Percentiles rank a stretch among this genome's conserved stretches.
Conservation (phyloP, 35 echinoderm and acorn worm genomes). For the Lytechinus pictus region DNA sequence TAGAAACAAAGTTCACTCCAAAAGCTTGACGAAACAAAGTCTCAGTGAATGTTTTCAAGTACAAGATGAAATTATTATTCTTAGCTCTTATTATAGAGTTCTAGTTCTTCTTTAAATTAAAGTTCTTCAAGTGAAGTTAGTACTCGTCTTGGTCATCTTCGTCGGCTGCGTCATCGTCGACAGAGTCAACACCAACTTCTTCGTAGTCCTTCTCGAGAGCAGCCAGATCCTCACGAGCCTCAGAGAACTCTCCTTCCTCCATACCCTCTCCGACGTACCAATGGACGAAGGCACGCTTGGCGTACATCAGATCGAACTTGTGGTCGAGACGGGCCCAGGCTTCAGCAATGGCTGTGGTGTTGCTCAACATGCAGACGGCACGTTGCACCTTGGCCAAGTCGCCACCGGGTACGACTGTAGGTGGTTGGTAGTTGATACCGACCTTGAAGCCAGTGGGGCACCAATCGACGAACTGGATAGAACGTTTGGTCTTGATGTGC, state of each 20-base stretch:
- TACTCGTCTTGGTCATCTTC: constrained; percentile 4
- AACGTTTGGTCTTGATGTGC: constrained; percentile 58
- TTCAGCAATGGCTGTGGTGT: constrained; percentile 73
- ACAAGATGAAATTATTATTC: too few relatives aligned
- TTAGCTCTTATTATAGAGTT: too few relatives aligned
- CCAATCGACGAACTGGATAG: constrained; percentile 77
- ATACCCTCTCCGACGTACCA: constrained; percentile 82
- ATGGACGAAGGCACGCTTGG: constrained; percentile 79
- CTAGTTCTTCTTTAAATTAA: background rate
- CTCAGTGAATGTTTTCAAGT: too few relatives aligned
- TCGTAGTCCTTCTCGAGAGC: constrained; percentile 76
- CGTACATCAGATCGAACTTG: constrained; percentile 82
- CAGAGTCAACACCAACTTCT: constrained; percentile 44
- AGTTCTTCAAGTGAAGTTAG: background rate
- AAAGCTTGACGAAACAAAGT: too few relatives aligned
- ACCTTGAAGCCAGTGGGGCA: constrained; percentile 82
- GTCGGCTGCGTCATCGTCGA: background rate
- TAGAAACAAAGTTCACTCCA: too few relatives aligned
- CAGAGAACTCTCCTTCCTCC: constrained; percentile 76
- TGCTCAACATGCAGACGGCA: constrained; percentile 79
- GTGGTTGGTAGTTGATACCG: constrained; percentile 78
- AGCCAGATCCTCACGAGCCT: constrained; percentile 74
- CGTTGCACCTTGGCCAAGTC: constrained; percentile 68
- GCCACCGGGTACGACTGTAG: constrained; percentile 70
- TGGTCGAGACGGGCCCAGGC: constrained; percentile 78